Evolutionary conservation across 2,113 vertebrate species (phyloP), one percentile per base, ranked within the genome.

Genomic region (Nerophis ophidion): DNA sequence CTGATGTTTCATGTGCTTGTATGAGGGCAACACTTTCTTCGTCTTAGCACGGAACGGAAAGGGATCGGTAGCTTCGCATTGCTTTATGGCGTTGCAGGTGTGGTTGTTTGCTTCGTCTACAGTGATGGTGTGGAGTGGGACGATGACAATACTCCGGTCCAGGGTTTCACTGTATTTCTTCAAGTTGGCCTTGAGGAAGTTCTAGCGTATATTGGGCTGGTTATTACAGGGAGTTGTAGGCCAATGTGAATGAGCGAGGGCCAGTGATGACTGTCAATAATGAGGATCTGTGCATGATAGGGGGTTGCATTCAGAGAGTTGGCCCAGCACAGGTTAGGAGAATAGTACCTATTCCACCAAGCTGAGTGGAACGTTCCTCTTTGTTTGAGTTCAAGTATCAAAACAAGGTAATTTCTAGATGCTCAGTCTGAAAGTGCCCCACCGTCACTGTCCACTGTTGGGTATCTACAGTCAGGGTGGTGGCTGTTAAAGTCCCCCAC

Each of bases 41-140:
- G 33, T 38, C 34, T 26, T 12, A n/a, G 53, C 53, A 55, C 8
- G 53, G 53, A 7, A 55, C 35, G 8, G 7, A 38, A 6, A 55
- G 26, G 15, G 53, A 34, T 55, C 5, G 14, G 34, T 55, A 55
- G 52, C 52, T 14, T 38, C 4, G 15, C 7, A 55, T 55, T 36
- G 12, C 13, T n/a, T 34, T 38, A 15, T 55, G 52, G 52, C 35
- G 14, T 4, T 36, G 35, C 34, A 55, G 33, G n/a, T 38, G 13
- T 14, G 34, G 52, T 54, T 36, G 33, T 38, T 36, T 36, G 53
- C 35, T 36, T 35, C 35, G 36, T 55, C 35, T 40, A 56, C 35
- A 40, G 35, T 40, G 53, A 56, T 56, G 53, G 34, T 56, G 13
- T 56, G 34, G 34, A 38, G 53, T 55, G 34, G 53, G 35, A 55